Percentiles rank a stretch among this genome's conserved stretches.
phyloP scores from a whole-genome alignment of 2,113 vertebrate genomes.

The Prolemur simus region DNA sequence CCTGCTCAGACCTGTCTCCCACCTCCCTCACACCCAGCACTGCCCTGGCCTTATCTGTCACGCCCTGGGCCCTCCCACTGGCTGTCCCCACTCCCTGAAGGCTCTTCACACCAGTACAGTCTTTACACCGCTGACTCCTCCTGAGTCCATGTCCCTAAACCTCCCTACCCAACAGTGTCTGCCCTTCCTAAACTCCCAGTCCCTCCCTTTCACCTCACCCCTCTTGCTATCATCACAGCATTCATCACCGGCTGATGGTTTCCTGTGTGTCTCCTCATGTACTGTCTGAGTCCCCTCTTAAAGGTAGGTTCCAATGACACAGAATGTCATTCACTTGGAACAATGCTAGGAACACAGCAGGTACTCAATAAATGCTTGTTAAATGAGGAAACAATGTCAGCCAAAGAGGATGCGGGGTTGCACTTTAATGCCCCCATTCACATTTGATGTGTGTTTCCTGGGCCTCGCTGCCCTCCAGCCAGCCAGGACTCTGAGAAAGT shows the following conservation, averaged over 20 bases:
- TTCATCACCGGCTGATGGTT: not conserved
- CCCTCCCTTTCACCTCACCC: not conserved
- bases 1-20: accelerated
- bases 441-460: too few species aligned
- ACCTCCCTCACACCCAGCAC: accelerated
- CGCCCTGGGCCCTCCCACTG: not conserved
- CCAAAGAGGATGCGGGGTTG: not conserved
- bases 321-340: not conserved
- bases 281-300: too few species aligned
- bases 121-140: not conserved
- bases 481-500: not conserved
- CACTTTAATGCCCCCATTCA: not conserved
- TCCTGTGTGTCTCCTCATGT: not conserved
- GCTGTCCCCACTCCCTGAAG: not conserved
- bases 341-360: not conserved
- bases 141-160: not conserved
- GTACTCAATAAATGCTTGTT: not conserved
- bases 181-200: not conserved
- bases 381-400: not conserved
- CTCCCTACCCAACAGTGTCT: not conserved
- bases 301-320: not conserved
- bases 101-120: accelerated
- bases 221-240: not conserved
- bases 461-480: not conserved
- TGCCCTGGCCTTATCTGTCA: accelerated